Base-by-base conservation (phyloP, 2,113 vertebrate species). In the Lamprotornis superbus region DNA sequence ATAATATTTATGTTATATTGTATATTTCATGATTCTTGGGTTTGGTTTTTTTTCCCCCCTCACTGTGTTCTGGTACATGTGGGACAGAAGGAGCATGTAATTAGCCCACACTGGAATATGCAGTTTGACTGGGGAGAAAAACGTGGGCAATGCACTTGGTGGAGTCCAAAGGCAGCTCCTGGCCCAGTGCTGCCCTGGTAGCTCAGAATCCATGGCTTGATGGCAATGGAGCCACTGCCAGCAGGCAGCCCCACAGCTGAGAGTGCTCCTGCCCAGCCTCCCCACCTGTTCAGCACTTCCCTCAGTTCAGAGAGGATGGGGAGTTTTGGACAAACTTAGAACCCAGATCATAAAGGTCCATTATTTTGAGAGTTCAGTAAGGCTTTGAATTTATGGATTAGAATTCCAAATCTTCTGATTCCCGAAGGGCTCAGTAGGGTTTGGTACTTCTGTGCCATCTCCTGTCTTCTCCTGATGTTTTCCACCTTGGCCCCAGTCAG, bases 271-370 rank as follows among this genome's bases (percentile, higher is more conserved):
- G 42, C 13, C 2, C 44, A 35, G 69, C 42, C 59, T 40, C 27
- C 35, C 35, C 2, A 0, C 6, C 3, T 8, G 5, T 69, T 12
- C 23, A 16, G 1, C 8, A 22, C 14, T 10, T 37, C 65, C 49
- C 37, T 11, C 35, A 15, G n/a, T 20, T 40, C 1, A 2, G 40
- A 16, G 20, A 11, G 5, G 0, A 1, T 21, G 33, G 7, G 5
- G 5, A 35, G 25, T 33, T 49, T 21, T 13, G 35, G 15, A 47
- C 33, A 60, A 23, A 39, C 20, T 7, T 47, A 40, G 60, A 78
- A 42, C 37, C 22, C 20, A 15, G 13, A 39, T 40, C 28, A 71
- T 30, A 18, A 19, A 77, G 40, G 20, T 53, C 15, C 1, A 3
- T 18, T 74, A 1, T 47, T 35, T 57, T 59, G 27, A 53, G 67